A percentile compares a stretch with the other conserved stretches of the same genome.
These are phyloP conservation scores for Paragorgia papillata DNA, from an alignment of 92 coral and sea anemone species.

Conservation along the genomic window DNA sequence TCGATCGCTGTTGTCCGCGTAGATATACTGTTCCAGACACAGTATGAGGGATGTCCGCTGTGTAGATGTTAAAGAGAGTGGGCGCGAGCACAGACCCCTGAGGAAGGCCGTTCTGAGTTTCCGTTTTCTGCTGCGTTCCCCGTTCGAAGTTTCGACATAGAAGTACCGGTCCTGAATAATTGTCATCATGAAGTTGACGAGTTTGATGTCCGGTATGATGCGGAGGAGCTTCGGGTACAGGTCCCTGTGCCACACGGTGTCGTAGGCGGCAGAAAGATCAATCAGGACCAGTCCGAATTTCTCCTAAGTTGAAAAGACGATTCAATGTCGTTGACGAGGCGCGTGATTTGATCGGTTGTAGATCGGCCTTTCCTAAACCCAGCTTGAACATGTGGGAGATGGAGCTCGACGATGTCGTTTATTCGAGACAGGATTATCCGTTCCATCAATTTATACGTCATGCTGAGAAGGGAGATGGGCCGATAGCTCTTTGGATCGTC, in stretches of 20 bases:
- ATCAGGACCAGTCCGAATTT: slow-evolving; percentile 25
- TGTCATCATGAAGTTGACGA: slow-evolving; percentile 39
- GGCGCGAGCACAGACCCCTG: slow-evolving; percentile 29
- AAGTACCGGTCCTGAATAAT: slow-evolving; percentile 47
- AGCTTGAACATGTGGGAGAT: slow-evolving; percentile 48
- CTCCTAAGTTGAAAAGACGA: slow-evolving; percentile 36
- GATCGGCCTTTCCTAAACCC: slow-evolving; percentile 23
- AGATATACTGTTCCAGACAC: slow-evolving; percentile 24
- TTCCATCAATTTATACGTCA: slow-evolving; percentile 40
- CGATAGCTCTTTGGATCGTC: not conserved
- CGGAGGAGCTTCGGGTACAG: slow-evolving; percentile 46
- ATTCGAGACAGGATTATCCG: slow-evolving; percentile 39
- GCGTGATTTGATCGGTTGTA: slow-evolving; percentile 36
- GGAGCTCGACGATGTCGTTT: slow-evolving; percentile 27
- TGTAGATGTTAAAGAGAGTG: slow-evolving; percentile 38
- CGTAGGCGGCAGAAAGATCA: slow-evolving; percentile 52
- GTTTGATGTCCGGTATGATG: slow-evolving; percentile 39
- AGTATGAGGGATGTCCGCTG: slow-evolving; percentile 39
- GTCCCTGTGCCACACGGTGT: slow-evolving; percentile 52
- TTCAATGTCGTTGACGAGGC: slow-evolving; percentile 47
- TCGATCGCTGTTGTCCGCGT: slow-evolving; percentile 27
- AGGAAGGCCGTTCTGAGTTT: not conserved
- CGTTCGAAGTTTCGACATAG: slow-evolving; percentile 48
- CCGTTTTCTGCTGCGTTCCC: slow-evolving; percentile 24
- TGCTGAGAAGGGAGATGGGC: slow-evolving; percentile 52